Percentiles rank a stretch among this genome's conserved stretches.
These are phyloP conservation scores for Regulus satrapa DNA, from an alignment of 2,113 vertebrate species.

Conservation along the genomic window DNA sequence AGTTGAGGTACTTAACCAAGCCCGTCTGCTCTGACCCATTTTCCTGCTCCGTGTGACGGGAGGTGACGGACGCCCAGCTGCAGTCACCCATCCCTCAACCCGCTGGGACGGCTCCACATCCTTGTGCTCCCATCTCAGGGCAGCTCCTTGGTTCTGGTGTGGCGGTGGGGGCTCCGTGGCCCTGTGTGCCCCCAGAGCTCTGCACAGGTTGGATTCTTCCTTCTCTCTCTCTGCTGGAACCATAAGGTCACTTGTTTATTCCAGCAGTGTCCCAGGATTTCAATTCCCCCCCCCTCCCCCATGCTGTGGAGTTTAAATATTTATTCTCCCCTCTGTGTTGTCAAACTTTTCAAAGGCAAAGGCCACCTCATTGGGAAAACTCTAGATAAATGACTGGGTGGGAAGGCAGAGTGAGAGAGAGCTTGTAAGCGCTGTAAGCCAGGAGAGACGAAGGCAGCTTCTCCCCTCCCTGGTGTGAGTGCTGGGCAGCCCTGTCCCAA, in stretches of 20 bases:
- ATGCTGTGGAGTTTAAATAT: neutral
- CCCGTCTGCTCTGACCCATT: slow-evolving; percentile 65
- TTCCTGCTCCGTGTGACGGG: slow-evolving; percentile 36
- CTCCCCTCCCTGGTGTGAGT: neutral
- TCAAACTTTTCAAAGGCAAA: neutral
- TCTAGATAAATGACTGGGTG: neutral
- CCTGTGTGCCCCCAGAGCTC: too few species aligned
- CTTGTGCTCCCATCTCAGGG: neutral
- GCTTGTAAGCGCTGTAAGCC: neutral
- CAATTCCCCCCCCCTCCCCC: too few species aligned
- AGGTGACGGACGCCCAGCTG: slow-evolving; percentile 34
- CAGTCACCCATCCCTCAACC: slow-evolving; percentile 41
- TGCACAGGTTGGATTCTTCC: neutral
- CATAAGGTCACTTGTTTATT: neutral
- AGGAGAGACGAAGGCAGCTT: neutral
- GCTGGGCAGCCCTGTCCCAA: neutral
- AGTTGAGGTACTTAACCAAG: slow-evolving; percentile 71
- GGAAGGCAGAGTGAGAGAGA: neutral
- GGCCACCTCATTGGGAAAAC: neutral
- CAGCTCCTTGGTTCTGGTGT: neutral
- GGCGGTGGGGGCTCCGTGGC: too few species aligned
- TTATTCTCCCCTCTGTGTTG: neutral
- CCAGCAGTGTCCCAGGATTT: neutral
- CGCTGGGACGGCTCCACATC: slow-evolving; percentile 11
- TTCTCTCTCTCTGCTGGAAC: neutral